Percentiles rank a stretch among this genome's conserved stretches.
Conservation (phyloP, 2,113 vertebrate species). For the Agelaius tricolor region DNA sequence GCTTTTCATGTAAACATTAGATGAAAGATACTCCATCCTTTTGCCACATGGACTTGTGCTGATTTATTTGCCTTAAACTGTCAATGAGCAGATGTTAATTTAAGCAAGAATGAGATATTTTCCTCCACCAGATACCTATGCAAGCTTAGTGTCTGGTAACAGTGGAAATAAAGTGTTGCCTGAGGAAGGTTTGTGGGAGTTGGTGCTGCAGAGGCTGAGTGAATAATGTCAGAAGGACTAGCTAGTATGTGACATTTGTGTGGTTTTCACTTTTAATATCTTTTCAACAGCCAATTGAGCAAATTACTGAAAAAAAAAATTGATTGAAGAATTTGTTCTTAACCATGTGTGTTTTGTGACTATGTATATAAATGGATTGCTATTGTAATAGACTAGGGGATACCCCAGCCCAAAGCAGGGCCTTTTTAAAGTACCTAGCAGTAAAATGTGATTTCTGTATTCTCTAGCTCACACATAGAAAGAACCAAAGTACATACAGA, state of each 20-base stretch:
- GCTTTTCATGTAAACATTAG: background rate
- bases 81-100: background rate
- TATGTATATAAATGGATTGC: background rate
- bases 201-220: background rate
- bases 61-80: background rate
- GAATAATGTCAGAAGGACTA: background rate
- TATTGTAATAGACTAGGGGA: background rate
- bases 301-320: background rate
- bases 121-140: background rate
- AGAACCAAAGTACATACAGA: background rate
- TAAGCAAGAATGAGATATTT: background rate
- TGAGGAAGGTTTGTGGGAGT: background rate
- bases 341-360: background rate
- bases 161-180: background rate
- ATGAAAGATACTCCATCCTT: background rate
- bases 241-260: background rate
- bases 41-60: background rate
- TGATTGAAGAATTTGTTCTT: background rate
- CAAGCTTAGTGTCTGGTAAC: background rate
- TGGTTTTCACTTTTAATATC: background rate
- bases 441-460: background rate
- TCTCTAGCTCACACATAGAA: background rate
- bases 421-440: background rate
- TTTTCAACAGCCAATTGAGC: background rate
- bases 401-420: background rate